These are phyloP conservation scores for Tylochromis polylepis DNA, from an alignment of 2,113 vertebrate species.

Conservation along the genomic window DNA sequence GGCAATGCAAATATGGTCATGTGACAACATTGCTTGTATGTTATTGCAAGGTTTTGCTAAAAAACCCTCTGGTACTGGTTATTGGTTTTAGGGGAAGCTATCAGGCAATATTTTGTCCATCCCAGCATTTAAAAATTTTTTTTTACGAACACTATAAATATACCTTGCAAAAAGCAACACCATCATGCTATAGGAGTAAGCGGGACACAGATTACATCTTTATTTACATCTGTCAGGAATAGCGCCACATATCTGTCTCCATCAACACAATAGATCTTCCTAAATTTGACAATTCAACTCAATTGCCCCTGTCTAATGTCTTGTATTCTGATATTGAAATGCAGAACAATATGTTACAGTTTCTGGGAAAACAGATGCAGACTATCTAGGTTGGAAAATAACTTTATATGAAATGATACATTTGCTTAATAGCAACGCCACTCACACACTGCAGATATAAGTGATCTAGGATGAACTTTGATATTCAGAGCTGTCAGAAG, in stretches of 20 bases:
- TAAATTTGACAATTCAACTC: slow-evolving; percentile 54
- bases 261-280: slow-evolving; percentile 45
- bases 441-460: not conserved
- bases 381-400: slow-evolving; percentile 8
- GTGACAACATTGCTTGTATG: not conserved
- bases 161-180: not conserved
- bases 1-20: not conserved
- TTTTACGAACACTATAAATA: not conserved
- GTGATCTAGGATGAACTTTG: slow-evolving; percentile 17
- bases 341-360: slow-evolving; percentile 29
- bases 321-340: slow-evolving; percentile 32
- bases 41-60: not conserved
- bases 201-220: slow-evolving; percentile 13
- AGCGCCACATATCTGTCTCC: not conserved
- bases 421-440: slow-evolving; percentile 8
- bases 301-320: slow-evolving; percentile 52
- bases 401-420: slow-evolving; percentile 21
- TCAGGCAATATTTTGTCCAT: not conserved
- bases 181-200: not conserved
- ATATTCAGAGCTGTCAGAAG: slow-evolving; percentile 21
- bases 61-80: not conserved
- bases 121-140: not conserved
- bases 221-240: slow-evolving; percentile 12
- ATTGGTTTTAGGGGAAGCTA: slow-evolving; percentile 2
- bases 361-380: slow-evolving; percentile 16